These are phyloP conservation scores for Gracilinanus agilis DNA, from an alignment of 2,113 vertebrate species.

Conservation along the genomic window DNA sequence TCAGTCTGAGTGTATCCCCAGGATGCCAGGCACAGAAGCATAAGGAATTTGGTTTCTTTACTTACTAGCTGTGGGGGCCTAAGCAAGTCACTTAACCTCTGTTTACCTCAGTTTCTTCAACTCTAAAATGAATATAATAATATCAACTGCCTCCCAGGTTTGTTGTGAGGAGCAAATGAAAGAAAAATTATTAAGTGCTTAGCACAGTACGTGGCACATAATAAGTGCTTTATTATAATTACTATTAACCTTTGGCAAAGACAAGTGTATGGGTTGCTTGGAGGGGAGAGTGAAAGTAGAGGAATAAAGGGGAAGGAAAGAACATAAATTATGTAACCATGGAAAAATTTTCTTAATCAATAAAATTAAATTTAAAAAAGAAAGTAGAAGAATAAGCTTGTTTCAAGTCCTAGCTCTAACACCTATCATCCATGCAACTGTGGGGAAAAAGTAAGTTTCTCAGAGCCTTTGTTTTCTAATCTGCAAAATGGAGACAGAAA, in stretches of 20 bases:
- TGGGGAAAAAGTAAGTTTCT: neutral
- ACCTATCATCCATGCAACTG: neutral
- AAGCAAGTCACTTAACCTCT: neutral
- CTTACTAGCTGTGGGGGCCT: neutral
- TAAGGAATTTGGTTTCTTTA: neutral
- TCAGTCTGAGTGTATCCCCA: neutral
- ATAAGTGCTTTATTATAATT: neutral
- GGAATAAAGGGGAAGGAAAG: no score
- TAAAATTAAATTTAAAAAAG: no score
- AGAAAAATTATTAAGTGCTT: neutral
- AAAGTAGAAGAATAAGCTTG: neutral
- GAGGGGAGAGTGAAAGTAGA: neutral
- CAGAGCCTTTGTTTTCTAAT: neutral
- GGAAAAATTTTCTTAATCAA: no score
- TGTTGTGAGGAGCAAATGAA: neutral
- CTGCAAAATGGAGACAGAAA: neutral
- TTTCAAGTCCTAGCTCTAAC: neutral
- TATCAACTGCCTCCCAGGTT: neutral
- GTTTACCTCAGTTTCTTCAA: neutral
- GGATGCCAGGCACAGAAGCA: neutral
- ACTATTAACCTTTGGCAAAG: neutral
- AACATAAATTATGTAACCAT: no score
- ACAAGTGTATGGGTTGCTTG: neutral
- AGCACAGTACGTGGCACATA: neutral
- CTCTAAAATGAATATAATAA: neutral